These are phyloP conservation scores for Eumacrocentrus americanus DNA, from an alignment of 2,888 invertebrate species.

Conservation along the genomic window DNA sequence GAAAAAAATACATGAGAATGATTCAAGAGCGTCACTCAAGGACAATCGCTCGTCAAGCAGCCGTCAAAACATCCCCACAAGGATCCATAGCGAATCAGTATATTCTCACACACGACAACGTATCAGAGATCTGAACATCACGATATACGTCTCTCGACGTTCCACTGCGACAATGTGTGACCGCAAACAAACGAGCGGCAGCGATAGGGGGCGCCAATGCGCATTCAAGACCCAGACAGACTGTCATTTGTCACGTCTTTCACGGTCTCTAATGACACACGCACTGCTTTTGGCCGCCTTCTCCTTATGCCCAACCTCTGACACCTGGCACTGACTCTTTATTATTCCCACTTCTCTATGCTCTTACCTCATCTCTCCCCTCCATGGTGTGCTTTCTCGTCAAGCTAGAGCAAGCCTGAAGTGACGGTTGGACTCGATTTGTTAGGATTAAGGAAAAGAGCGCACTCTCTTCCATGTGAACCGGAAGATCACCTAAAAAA, in stretches of 20 bases:
- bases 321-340: conserved; percentile 59
- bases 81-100: conserved; percentile 57
- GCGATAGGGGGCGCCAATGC: conserved; percentile 60
- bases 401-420: conserved; percentile 19
- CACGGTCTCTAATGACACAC: conserved; percentile 59
- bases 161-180: conserved; percentile 54
- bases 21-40: conserved; percentile 28
- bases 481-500: conserved; percentile 33
- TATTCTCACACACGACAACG: conserved; percentile 45
- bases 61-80: conserved; percentile 61
- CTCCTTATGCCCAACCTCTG: conserved; percentile 49
- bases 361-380: conserved; percentile 17
- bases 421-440: conserved; percentile 59
- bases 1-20: conserved; percentile 1
- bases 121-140: conserved; percentile 15
- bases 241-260: conserved; percentile 61
- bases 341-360: conserved; percentile 37
- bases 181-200: conserved; percentile 61
- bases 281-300: conserved; percentile 60
- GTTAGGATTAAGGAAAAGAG: conserved; percentile 56
- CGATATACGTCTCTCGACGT: not conserved
- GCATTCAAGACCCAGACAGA: conserved; percentile 57
- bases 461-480: conserved; percentile 28
- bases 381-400: conserved; percentile 7
- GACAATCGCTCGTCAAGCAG: conserved; percentile 58